phyloP scores from a whole-genome alignment of 1,140 invertebrate species.

The Anastatus disparis region DNA sequence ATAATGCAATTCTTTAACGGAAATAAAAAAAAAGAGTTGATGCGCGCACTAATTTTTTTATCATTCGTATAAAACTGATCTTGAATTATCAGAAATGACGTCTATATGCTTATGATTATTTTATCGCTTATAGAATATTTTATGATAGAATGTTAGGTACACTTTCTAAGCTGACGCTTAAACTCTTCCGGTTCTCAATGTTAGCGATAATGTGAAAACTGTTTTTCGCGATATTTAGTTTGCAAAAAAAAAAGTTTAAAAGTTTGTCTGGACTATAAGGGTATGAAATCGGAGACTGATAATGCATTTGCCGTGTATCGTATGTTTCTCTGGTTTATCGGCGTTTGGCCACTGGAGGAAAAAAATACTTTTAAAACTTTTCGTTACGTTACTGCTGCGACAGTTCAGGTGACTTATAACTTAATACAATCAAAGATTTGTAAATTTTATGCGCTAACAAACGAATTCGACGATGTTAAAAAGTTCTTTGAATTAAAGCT shows the following conservation, averaged over 20 bases:
- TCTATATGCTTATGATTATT: constrained; percentile 10
- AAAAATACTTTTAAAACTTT: constrained; percentile 1
- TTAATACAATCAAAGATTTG: no score
- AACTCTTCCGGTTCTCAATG: no score
- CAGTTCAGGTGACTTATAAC: background rate
- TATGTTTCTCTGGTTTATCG: constrained; percentile 6
- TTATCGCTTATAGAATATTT: constrained; percentile 6
- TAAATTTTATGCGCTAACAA: no score
- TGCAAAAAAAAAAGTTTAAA: no score
- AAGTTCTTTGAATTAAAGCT: no score
- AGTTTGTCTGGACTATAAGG: background rate
- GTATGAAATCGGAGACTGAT: background rate
- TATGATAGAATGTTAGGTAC: background rate
- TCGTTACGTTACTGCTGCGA: background rate
- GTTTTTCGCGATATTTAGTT: no score
- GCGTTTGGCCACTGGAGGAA: constrained; percentile 32
- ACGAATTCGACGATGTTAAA: no score
- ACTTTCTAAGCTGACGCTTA: background rate
- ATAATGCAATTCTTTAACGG: no score
- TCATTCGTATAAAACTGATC: no score
- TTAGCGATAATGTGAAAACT: background rate
- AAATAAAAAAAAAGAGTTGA: no score
- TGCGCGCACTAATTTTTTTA: no score
- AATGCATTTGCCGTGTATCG: constrained; percentile 25
- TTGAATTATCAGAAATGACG: no score